Evolutionary conservation across 2,888 invertebrate species (phyloP), one percentile per base, ranked within the genome.

Genomic region (Apantesis nais): DNA sequence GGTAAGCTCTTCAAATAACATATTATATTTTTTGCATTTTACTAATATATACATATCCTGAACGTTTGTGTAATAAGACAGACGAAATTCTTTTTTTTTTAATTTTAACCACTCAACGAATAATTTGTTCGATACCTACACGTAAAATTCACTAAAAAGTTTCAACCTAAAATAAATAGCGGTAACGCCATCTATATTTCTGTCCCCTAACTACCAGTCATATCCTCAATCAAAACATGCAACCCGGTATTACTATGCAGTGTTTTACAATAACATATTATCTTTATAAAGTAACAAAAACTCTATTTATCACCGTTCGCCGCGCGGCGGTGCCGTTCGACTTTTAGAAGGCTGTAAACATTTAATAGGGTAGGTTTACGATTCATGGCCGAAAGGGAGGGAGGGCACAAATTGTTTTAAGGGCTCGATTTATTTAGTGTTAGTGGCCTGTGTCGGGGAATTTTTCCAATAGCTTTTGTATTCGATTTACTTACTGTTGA

Each of bases 311-410:
- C 82, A 82, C 71, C 62, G 16, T 37, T 70, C 69, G 44, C 78
- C 77, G 78, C 78, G 80, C 80, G 58, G 64, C 69, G 65, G 69
- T 83, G 79, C 78, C 78, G 78, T 82, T 85, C 82, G 86, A 86
- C 84, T 87, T 89, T 85, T 86, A 86, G 86, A 81, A 83, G 82
- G 83, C 84, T 88, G 91, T 93, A 93, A 93, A 93, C 88, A 86
- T 91, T 93, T 93, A 92, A 94, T 93, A 88, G 93, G 92, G 89
- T 90, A 90, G 90, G 90, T 84, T 84, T 83, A 83, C 82, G 83
- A 83, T 80, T 81, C 73, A 72, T 72, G 70, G 75, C 48, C 64
- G 72, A 70, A 76, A 74, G 76, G 73, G 68, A 72, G 68, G 74
- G 71, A 74, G 67, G 69, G 72, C 74, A 80, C 83, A 82, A 84